Conservation (phyloP, 2,113 vertebrate genomes). For the Seriola aureovittata region DNA sequence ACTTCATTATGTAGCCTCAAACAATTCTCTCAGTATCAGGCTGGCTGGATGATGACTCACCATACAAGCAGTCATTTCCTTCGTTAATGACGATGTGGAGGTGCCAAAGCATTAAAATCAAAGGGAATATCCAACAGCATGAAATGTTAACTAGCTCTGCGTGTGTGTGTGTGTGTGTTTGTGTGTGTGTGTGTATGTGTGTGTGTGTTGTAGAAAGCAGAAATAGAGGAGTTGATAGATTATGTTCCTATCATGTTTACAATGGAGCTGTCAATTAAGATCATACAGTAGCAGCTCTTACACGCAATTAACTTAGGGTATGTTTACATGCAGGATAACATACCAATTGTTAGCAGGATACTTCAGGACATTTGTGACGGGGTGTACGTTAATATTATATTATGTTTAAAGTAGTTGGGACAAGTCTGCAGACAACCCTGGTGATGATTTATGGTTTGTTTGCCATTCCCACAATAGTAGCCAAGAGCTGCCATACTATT, state of each 20-base stretch:
- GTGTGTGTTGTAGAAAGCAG: neutral
- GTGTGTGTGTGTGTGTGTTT: no score
- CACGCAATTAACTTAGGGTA: neutral
- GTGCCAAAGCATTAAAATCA: neutral
- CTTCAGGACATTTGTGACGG: neutral
- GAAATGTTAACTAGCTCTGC: neutral
- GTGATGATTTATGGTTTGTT: neutral
- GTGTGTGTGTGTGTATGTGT: neutral
- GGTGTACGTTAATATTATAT: neutral
- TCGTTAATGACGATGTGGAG: constrained; percentile 7
- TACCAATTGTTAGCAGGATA: neutral
- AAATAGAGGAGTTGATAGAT: neutral
- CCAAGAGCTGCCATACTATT: neutral
- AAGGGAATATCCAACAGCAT: neutral
- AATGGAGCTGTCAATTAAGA: neutral
- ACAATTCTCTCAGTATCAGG: neutral
- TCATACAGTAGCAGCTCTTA: neutral
- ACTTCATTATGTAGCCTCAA: constrained; percentile 20
- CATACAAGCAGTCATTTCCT: neutral
- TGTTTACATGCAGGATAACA: neutral
- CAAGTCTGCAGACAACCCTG: neutral
- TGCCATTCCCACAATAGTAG: neutral
- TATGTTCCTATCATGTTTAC: neutral
- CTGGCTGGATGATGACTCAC: constrained; percentile 12
- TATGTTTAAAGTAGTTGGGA: neutral